phyloP scores from a whole-genome alignment of 2,797 vertebrate species.

The Neomorphus geoffroyi region DNA sequence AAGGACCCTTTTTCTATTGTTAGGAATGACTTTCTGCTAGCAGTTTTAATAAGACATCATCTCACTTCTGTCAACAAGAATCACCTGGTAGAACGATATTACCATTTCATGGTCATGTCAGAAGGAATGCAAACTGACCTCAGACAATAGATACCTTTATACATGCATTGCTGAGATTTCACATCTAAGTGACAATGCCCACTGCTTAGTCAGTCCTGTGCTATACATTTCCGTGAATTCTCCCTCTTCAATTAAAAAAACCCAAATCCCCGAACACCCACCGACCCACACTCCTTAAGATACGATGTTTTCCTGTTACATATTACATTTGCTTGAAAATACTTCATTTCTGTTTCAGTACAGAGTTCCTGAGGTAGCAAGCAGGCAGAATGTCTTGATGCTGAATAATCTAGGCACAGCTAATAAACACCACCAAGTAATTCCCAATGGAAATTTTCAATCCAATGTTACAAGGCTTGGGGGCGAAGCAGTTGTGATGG shows the following conservation, averaged over 20 bases:
- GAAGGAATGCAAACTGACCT: not conserved
- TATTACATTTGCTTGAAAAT: not conserved
- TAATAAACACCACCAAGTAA: not conserved
- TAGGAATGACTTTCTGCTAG: not conserved
- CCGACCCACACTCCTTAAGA: not conserved
- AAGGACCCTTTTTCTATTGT: not conserved
- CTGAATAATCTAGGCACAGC: not conserved
- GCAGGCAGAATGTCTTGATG: not conserved
- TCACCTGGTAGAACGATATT: not conserved
- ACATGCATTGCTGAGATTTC: not conserved
- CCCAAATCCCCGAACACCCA: not conserved
- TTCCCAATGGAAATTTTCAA: not conserved
- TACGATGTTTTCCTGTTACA: not conserved
- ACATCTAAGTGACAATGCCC: not conserved
- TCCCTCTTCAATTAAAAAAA: too few species aligned
- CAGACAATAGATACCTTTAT: not conserved
- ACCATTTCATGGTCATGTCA: not conserved
- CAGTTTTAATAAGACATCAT: not conserved
- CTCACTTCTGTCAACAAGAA: not conserved
- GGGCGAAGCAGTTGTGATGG: rapidly evolving
- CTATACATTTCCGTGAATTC: not conserved
- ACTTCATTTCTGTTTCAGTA: not conserved
- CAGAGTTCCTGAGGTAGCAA: not conserved
- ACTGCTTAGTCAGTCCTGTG: not conserved
- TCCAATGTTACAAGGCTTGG: not conserved